Conservation (phyloP, 2,113 vertebrate species). For the Labrus mixtus region DNA sequence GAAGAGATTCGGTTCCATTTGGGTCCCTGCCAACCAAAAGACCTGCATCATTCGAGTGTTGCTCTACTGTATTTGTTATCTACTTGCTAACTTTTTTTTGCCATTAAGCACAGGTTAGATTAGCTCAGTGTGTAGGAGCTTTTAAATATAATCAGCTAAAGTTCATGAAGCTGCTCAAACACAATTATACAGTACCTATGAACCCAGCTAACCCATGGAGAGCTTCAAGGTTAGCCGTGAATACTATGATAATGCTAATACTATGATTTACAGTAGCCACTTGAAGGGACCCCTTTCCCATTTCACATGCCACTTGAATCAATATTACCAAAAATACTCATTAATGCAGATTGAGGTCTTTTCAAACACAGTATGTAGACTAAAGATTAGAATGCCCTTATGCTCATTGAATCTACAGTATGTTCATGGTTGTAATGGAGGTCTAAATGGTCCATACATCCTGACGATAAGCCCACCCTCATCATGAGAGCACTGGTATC, state of each 20-base stretch:
- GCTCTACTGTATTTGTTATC: not conserved
- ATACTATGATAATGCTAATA: not conserved
- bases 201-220: not conserved
- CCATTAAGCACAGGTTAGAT: not conserved
- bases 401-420: conserved; percentile 39
- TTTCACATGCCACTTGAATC: not conserved
- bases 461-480: conserved; percentile 46
- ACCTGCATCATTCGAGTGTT: no score
- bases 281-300: not conserved
- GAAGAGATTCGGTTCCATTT: not conserved
- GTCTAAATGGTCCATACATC: conserved; percentile 62
- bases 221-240: not conserved
- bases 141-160: not conserved
- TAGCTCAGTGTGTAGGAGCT: not conserved
- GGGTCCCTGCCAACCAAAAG: not conserved
- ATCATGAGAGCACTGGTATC: conserved; percentile 27
- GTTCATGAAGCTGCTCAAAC: not conserved
- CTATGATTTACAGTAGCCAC: not conserved
- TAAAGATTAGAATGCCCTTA: conserved; percentile 37
- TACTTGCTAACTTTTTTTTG: not conserved
- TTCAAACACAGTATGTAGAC: conserved; percentile 13
- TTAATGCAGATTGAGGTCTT: conserved; percentile 11
- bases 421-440: conserved; percentile 59
- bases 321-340: conserved; percentile 22
- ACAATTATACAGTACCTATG: not conserved